Base-by-base conservation (phyloP, 2,113 vertebrate genomes). In the Tricholaema leucomelas region DNA sequence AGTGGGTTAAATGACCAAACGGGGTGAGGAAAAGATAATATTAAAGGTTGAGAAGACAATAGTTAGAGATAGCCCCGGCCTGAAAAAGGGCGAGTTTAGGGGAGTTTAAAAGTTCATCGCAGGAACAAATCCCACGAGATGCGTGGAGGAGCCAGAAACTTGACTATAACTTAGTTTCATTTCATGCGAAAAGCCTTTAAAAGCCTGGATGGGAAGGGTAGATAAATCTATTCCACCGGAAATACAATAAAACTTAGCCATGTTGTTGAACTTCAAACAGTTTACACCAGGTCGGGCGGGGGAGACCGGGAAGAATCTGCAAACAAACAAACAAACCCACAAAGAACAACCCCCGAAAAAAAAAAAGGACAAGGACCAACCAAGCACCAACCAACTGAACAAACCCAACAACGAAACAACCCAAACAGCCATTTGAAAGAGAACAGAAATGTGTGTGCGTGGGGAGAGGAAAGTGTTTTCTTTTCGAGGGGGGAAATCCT, bases 191-290 rank as follows among this genome's bases (percentile, higher is more conserved):
- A 93, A 88, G 83, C 46, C 44, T 61, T 58, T 25, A 59, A 70
- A 77, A 83, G 93, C 65, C 90, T 21, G 93, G 84, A 85, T 24
- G 85, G 78, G 91, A 46, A 52, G 12, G 86, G n/a, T 23, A 60
- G 95, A 83, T 97, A 97, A 97, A 97, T 96, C 95, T 88, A 85
- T 95, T 77, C 90, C 77, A 85, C 93, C 94, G 97, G 97, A 97
- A 97, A 97, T 91, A 95, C 96, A 97, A 97, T 97, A 97, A 97
- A 97, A 96, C 97, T 94, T 81, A 90, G 94, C 93, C 85, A 48
- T 90, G 97, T 82, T 96, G 97, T 97, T 98, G 97, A 98, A 97
- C 97, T 98, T 97, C 97, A 93, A 97, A 96, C 81, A 55, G 52
- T 95, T 93, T 93, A 36, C 83, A 91, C 78, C 90, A 82, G 78